A percentile compares a stretch with the other conserved stretches of the same genome.
phyloP scores from a whole-genome alignment of 2,113 vertebrate genomes.

The Oriolus oriolus region DNA sequence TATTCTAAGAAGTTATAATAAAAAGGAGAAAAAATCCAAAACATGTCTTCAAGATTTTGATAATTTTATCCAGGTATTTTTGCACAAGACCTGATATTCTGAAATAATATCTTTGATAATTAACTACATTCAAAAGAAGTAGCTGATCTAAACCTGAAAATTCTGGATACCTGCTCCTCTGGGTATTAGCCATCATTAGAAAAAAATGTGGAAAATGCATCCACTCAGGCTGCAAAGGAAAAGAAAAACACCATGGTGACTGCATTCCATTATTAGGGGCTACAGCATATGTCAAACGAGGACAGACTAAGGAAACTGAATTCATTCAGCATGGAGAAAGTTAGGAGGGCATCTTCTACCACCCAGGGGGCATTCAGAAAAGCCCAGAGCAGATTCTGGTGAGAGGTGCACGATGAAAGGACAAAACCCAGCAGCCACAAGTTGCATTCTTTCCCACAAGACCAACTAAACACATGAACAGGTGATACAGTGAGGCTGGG shows the following conservation, averaged over 20 bases:
- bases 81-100: background rate
- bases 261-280: background rate
- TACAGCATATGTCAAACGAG: background rate
- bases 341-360: background rate
- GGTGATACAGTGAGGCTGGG: background rate
- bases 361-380: background rate
- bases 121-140: background rate
- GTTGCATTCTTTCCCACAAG: no score
- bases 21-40: background rate
- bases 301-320: background rate
- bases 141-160: background rate
- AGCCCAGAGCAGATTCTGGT: background rate
- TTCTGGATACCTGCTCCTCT: background rate
- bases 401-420: accelerated
- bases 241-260: background rate
- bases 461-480: background rate
- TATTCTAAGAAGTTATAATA: background rate
- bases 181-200: background rate
- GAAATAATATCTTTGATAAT: background rate
- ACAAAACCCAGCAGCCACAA: background rate
- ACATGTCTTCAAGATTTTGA: background rate
- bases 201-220: background rate
- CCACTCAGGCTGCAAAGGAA: background rate
- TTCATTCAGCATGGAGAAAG: background rate
- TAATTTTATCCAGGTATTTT: background rate